These are phyloP conservation scores for Aphelenchoides bicaudatus DNA, from an alignment of 2,888 invertebrate species.

Conservation along the genomic window DNA sequence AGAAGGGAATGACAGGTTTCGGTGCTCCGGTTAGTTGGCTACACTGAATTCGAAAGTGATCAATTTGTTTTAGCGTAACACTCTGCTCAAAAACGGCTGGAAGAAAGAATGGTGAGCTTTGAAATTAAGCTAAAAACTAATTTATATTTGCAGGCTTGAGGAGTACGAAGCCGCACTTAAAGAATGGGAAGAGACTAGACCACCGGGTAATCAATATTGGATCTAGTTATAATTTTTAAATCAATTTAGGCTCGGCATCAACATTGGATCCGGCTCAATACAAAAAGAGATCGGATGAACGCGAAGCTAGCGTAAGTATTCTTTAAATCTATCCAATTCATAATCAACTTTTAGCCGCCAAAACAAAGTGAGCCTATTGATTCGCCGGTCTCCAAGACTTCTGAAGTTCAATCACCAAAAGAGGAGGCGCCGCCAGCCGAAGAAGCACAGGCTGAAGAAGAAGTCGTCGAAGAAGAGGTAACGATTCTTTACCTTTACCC, in stretches of 20 bases:
- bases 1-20: conserved; percentile 65
- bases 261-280: conserved; percentile 54
- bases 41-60: too few relatives aligned
- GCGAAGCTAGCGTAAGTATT: conserved; percentile 37
- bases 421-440: conserved; percentile 30
- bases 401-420: conserved; percentile 24
- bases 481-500: neutral
- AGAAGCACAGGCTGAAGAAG: conserved; percentile 41
- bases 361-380: conserved; percentile 31
- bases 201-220: conserved; percentile 58
- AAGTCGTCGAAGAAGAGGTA: conserved; percentile 39
- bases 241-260: too few relatives aligned
- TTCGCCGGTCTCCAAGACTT: conserved; percentile 16
- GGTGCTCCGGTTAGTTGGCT: too few relatives aligned
- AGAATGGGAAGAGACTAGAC: conserved; percentile 60
- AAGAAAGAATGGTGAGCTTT: conserved; percentile 59
- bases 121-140: conserved; percentile 8
- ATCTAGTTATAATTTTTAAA: too few relatives aligned
- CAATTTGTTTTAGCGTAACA: too few relatives aligned
- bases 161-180: conserved; percentile 58
- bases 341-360: conserved; percentile 24
- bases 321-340: neutral
- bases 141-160: conserved; percentile 46
- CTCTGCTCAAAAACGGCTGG: conserved; percentile 52
- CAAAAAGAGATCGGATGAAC: conserved; percentile 57